phyloP scores from a whole-genome alignment of 2,888 invertebrate species.

The Idaea dimidiata region DNA sequence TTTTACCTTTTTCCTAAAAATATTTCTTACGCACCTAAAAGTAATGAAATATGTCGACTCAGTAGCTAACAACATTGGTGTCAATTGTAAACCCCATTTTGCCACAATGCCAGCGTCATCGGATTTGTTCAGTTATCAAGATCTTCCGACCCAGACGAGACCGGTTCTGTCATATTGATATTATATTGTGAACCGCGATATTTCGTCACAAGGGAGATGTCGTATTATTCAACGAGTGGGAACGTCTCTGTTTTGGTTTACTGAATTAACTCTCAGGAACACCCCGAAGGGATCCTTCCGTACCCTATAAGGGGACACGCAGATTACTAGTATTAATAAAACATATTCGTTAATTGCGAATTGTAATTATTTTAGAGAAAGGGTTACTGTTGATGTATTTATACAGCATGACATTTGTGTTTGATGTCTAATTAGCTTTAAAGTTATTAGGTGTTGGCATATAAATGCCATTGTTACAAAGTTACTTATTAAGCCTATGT shows the following conservation, averaged over 20 bases:
- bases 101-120: constrained; percentile 35
- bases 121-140: constrained; percentile 44
- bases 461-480: too few relatives aligned
- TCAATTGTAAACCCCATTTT: constrained; percentile 33
- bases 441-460: neutral
- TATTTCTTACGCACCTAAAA: too few relatives aligned
- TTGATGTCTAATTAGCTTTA: constrained; percentile 9
- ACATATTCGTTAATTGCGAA: constrained; percentile 51
- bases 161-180: constrained; percentile 47
- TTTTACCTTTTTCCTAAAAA: too few relatives aligned
- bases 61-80: constrained; percentile 18
- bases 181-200: constrained; percentile 40
- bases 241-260: constrained; percentile 64
- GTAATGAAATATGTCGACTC: too few relatives aligned
- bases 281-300: constrained; percentile 53
- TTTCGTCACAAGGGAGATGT: constrained; percentile 64
- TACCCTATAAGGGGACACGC: constrained; percentile 46
- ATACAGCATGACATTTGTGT: constrained; percentile 13
- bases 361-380: constrained; percentile 31
- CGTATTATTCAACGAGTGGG: constrained; percentile 63
- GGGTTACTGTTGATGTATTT: constrained; percentile 9
- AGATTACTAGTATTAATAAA: constrained; percentile 64
- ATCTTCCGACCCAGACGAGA: constrained; percentile 42
- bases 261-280: constrained; percentile 61
- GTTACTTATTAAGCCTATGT: too few relatives aligned